Conservation (phyloP, 2,888 invertebrate genomes). For the Chorisops tibialis region DNA sequence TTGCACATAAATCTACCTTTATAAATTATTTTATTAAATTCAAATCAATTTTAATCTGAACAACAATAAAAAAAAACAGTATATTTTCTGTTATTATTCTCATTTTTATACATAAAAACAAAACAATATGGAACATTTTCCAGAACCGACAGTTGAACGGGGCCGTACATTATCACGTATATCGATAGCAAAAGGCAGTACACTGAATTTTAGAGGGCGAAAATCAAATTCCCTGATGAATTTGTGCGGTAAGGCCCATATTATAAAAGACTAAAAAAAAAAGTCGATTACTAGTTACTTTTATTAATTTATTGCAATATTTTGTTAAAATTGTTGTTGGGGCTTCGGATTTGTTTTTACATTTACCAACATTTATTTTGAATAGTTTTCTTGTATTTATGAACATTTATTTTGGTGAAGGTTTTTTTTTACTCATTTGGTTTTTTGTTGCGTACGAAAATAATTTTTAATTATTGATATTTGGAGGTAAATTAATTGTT, state of each 20-base stretch:
- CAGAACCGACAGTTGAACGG: slow-evolving; percentile 56
- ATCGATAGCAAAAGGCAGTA: slow-evolving; percentile 76
- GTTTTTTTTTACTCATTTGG: too few relatives aligned
- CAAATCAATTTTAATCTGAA: too few relatives aligned
- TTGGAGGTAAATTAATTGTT: too few relatives aligned
- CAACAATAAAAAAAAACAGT: not conserved
- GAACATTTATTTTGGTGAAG: too few relatives aligned
- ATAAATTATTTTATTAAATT: too few relatives aligned
- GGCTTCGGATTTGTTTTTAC: not conserved
- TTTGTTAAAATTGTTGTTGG: not conserved
- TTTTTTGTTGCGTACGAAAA: too few relatives aligned
- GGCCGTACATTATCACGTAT: slow-evolving; percentile 60
- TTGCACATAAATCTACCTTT: too few relatives aligned
- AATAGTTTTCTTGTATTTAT: not conserved
- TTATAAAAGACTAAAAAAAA: slow-evolving; percentile 22
- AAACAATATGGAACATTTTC: slow-evolving; percentile 38
- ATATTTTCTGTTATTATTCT: slow-evolving; percentile 1
- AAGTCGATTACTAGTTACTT: not conserved
- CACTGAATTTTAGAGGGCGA: slow-evolving; percentile 85
- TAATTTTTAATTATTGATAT: too few relatives aligned
- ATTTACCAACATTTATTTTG: not conserved
- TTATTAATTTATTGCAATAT: not conserved
- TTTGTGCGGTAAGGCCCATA: slow-evolving; percentile 83
- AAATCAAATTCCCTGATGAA: slow-evolving; percentile 95
- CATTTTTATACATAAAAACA: slow-evolving; percentile 10